Base-by-base conservation (phyloP, 2,797 vertebrate genomes). In the Eospalax fontanierii region DNA sequence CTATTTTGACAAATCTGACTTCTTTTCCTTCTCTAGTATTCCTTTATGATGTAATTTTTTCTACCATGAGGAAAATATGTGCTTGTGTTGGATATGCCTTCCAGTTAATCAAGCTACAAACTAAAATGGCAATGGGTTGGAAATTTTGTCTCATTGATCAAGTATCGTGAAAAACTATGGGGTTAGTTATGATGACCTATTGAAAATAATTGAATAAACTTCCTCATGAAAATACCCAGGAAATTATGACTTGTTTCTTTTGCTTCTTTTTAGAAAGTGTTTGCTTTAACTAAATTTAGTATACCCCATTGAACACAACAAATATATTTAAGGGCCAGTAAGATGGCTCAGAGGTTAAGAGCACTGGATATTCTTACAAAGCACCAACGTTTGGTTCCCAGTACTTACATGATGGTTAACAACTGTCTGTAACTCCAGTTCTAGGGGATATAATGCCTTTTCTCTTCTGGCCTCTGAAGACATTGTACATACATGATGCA, bases 81-180 rank as follows among this genome's bases (percentile, higher is more conserved):
- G n/a, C 81, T 21, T 81, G n/a, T 30, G 18, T 83, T 76, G 26
- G 9, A 66, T 71, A 94, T 90, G n/a, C 7, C 54, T 87, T 91
- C 6, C 10, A 89, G 30, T 87, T 89, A 93, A 40, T 92, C 46
- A 84, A 66, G 8, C 33, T n/a, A 76, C 12, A 85, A 81, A 84
- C 22, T 65, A 80, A 90, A 78, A 46, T n/a, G 26, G 19, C 10
- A 93, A 70, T 59, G 11, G 4, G 11, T 21, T 70, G 7, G 92
- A 94, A 92, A 94, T 3, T 28, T 93, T 68, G 38, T 78, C 70
- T 28, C 26, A 76, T 90, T 86, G 21, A 65, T 24, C 33, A 87
- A 90, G 50, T 76, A 7, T 91, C 89, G 76, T 71, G 61, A 40
- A 70, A 83, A 94, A 89, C 22, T 59, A 89, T 71, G 6, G 76